Conservation (phyloP, 2,113 vertebrate species). For the Percina caprodes region DNA sequence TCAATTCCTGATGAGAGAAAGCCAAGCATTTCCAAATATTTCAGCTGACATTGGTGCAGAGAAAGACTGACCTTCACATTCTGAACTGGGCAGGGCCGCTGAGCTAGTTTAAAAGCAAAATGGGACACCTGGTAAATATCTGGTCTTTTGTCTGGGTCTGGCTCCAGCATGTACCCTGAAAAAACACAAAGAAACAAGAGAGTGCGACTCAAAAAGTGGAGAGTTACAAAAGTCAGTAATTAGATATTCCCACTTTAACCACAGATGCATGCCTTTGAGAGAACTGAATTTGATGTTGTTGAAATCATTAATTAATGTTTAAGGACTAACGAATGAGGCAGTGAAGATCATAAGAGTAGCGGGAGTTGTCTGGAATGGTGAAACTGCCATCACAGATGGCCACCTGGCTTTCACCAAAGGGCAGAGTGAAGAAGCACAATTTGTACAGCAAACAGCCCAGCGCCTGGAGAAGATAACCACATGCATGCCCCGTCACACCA, state of each 20-base stretch:
- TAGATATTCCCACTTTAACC: background rate
- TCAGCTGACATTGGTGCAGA: conserved; percentile 22
- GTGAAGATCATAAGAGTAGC: conserved; percentile 98
- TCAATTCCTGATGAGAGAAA: conserved; percentile 38
- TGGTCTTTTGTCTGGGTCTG: conserved; percentile 95
- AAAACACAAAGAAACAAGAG: conserved; percentile 22
- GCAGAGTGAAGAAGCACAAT: conserved; percentile 97
- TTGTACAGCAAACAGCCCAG: conserved; percentile 98
- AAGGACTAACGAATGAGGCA: conserved; percentile 94
- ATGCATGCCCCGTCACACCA: conserved; percentile 42
- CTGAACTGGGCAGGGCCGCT: conserved; percentile 93
- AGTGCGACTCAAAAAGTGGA: background rate
- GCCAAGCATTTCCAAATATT: conserved; percentile 43
- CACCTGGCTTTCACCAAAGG: conserved; percentile 99
- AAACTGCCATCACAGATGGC: conserved; percentile 99
- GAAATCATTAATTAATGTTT: background rate
- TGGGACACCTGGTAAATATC: conserved; percentile 98
- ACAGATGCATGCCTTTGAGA: background rate
- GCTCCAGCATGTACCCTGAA: conserved; percentile 97
- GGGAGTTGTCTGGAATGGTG: conserved; percentile 98
- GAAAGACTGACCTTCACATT: conserved; percentile 90
- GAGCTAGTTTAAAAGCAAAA: conserved; percentile 94
- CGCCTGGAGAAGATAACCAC: conserved; percentile 83
- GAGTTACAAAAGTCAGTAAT: background rate
- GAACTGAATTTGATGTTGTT: conserved; percentile 15